Evolutionary conservation across 2,113 vertebrate species (phyloP), one percentile per base, ranked within the genome.

Genomic region (Sterrhoptilus dennistouni): DNA sequence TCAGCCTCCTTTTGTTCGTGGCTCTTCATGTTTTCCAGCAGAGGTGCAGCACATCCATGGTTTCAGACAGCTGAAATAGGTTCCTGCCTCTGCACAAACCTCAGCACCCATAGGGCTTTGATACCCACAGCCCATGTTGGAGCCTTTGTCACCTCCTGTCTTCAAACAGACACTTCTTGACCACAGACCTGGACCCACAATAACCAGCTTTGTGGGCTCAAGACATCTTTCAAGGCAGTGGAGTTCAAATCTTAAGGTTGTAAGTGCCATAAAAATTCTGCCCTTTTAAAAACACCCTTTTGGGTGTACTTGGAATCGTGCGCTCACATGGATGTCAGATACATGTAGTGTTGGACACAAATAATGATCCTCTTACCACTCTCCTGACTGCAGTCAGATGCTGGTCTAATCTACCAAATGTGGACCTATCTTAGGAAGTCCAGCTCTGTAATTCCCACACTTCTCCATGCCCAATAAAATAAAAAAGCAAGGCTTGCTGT

Each of bases 251-350:
- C 36, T 11, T 76, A 53, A 65, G 8, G 22, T 3, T 64, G 18
- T 53, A 11, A 75, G 13, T 31, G 44, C 36, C 53, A 64, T 49
- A 28, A 87, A 89, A 70, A 42, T 38, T 9, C 29, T 45, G n/a
- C 17, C 7, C 21, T 69, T 88, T 83, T 60, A 9, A 54, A 70
- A 60, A 36, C 31, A 88, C 14, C 11, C 12, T 27, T 66, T 59
- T 47, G 31, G 19, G 28, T 60, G 49, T 59, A 40, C 21, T 93
- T 72, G 70, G 14, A 71, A 44, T 52, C 27, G 7, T 6, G 12
- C 60, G 20, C 50, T 83, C 40, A 42, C 31, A 21, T 0, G 0
- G 12, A 3, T 4, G 5, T 63, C 19, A 59, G 27, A 27, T 35
- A 49, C 7, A 4, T 21, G 63, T 54, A 61, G 18, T 42, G 11